Evolutionary conservation across 2,797 vertebrate species (phyloP).

Genomic region (Rhinoraja longicauda): DNA sequence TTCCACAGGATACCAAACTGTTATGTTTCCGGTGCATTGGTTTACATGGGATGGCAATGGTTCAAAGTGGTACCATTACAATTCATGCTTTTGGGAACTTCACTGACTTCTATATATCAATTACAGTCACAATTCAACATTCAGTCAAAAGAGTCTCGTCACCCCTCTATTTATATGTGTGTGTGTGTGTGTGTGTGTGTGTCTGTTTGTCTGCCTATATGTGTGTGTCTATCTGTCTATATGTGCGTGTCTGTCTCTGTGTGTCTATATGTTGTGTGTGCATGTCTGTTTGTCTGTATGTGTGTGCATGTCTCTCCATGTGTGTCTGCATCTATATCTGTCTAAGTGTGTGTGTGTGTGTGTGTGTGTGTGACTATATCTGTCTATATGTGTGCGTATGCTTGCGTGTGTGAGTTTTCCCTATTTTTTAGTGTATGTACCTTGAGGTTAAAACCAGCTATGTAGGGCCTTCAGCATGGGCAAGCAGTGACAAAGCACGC

Average conservation of each 20-base stretch:
- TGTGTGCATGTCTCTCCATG: not conserved
- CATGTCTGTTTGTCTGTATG: not conserved
- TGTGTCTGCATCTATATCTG: no score
- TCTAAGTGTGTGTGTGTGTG: not conserved
- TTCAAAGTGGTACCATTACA: not conserved
- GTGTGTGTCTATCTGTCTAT: no score
- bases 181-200: not conserved
- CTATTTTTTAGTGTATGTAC: not conserved
- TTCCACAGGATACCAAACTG: not conserved
- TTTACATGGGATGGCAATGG: not conserved
- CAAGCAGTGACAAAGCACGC: not conserved
- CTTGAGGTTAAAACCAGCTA: not conserved
- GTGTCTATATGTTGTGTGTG: no score
- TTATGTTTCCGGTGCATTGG: not conserved
- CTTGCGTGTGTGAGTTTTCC: not conserved
- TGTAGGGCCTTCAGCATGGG: constrained; percentile 1
- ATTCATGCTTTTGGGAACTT: not conserved
- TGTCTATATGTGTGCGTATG: no score
- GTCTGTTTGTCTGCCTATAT: not conserved
- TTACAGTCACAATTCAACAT: not conserved
- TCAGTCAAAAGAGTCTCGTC: not conserved
- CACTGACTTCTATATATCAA: not conserved
- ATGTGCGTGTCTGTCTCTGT: not conserved
- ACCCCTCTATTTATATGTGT: no score
- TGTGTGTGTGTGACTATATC: no score